Evolutionary conservation across 2,888 invertebrate species (phyloP), one percentile per base, ranked within the genome.

Genomic region (Drosophila planitibia): DNA sequence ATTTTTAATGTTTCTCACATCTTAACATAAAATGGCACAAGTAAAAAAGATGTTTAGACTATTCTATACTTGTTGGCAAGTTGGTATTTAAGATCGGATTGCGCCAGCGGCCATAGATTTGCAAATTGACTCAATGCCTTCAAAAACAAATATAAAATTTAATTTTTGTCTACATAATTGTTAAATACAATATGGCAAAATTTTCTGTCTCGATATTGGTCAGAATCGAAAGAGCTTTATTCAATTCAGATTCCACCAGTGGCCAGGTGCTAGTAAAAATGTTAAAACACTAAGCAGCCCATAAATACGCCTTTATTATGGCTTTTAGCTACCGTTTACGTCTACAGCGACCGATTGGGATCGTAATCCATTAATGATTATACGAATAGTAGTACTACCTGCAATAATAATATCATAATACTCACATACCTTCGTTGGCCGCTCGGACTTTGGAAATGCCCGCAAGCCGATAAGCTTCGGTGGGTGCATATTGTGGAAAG

Each of bases 291-390:
- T 70, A 71, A 79, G 70, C 83, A 76, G 69, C 64, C 58, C 85
- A 83, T 85, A 87, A 87, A 89, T 76, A 87, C 67, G 72, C 68
- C 72, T 84, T 87, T 82, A 84, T 89, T 84, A 74, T 66, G 82
- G 88, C 82, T 87, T 90, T 85, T 73, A 79, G 89, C 85, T 85
- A 85, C 88, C 80, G 90, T 85, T 79, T 81, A 72, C 58, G 53
- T 57, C 65, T 51, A 63, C 53, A 53, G 35, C 62, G 41, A 52
- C 61, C 85, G 85, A 87, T 87, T 77, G 82, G 64, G 65, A 72
- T 72, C 83, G 88, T 85, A 90, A 90, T 88, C 90, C 88, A 82
- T 76, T 85, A 75, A 82, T 79, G 82, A 88, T 76, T 82, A 71
- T 62, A 68, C 71, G 66, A 79, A 53, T 69, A 53, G 53, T 53